Percentiles rank a stretch among this genome's conserved stretches.
Conservation (phyloP, 2,888 invertebrate species). For the Patella pellucida region DNA sequence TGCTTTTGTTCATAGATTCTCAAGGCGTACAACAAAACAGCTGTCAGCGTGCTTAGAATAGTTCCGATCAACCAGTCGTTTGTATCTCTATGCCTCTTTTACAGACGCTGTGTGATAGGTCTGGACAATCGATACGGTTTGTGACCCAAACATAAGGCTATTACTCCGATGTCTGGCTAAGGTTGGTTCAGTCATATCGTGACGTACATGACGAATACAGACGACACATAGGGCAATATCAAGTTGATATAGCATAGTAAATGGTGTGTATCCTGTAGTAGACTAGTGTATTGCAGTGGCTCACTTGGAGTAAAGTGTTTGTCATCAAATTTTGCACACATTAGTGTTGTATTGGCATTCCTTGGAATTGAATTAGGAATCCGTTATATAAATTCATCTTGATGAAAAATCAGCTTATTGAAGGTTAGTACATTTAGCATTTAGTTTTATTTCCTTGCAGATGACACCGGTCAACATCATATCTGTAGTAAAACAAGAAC, state of each 20-base stretch:
- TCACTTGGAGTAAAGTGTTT: too few relatives aligned
- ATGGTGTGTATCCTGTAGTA: background rate
- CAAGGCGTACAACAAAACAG: background rate
- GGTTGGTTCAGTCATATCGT: background rate
- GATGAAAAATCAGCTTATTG: too few relatives aligned
- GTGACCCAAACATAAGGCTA: conserved; percentile 12
- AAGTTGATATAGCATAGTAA: background rate
- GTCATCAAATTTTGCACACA: too few relatives aligned
- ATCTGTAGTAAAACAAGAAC: too few relatives aligned
- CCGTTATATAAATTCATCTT: too few relatives aligned
- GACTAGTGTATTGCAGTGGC: too few relatives aligned
- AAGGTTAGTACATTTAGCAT: too few relatives aligned
- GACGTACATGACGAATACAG: background rate
- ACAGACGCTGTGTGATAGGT: background rate
- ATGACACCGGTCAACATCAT: too few relatives aligned
- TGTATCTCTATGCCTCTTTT: too few relatives aligned
- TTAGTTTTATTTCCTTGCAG: too few relatives aligned
- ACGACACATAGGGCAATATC: background rate
- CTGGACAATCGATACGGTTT: background rate
- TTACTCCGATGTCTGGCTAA: background rate
- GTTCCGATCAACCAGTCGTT: background rate
- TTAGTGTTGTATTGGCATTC: too few relatives aligned
- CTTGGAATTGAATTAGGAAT: too few relatives aligned
- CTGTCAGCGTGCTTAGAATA: background rate
- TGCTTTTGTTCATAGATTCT: conserved; percentile 1